Evolutionary conservation across 1,140 invertebrate species (phyloP), one percentile per base, ranked within the genome.

Genomic region (Cotesia typhae): DNA sequence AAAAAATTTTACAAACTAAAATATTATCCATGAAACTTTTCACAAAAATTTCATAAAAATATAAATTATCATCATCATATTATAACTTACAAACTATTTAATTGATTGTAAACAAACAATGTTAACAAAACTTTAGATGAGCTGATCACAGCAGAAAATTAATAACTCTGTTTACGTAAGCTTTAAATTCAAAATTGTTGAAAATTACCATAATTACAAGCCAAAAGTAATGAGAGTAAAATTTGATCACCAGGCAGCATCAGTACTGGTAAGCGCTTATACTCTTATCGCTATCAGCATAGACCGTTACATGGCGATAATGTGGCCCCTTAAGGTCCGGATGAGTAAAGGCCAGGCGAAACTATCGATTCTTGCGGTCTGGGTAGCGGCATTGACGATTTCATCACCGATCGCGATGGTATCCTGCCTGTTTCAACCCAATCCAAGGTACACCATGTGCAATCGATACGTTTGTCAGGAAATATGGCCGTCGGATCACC

Each of bases 291-390:
- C 94, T 2, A 95, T 97, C 79, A 94, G 94, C 67, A 90, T 94
- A 57, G 95, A 97, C 83, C 89, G 95, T 7, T 96, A 95, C 78
- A 91, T 95, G 79, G 95, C 94, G 12, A 96, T 97, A 70, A 93
- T 96, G 87, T 94, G 94, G 87, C 96, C 96, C 0, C 84, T 97
- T 36, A 88, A 90, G 76, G 94, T 94, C 1, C 89, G 94, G 38
- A 90, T 96, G 79, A 92, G 92, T 4, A 93, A 93, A 79, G 88
- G 87, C 74, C 90, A 90, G 79, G 91, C 91, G 0, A 81, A 82
- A 57, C 38, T 82, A 52, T 90, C 94, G 57, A 95, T 97, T 36
- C 85, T 88, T 0, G 85, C 88, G 3, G 93, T 96, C 7, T 96
- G 95, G 95, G 75, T 89, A 2, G 89, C 96, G 17, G 94, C 95